Base-by-base conservation (phyloP, 2,113 vertebrate genomes). In the Siniperca knerii region DNA sequence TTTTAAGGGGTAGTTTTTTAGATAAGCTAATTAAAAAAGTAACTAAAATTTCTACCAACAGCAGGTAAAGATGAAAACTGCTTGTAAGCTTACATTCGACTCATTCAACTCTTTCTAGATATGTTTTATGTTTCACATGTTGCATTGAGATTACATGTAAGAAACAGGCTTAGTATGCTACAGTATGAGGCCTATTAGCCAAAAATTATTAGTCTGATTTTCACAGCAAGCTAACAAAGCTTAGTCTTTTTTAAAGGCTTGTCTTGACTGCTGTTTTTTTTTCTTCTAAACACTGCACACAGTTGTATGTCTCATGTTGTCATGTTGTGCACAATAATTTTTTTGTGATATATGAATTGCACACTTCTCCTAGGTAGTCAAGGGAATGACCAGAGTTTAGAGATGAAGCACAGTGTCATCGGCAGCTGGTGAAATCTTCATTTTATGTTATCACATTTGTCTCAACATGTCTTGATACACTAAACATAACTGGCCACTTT, bases 331-430 rank as follows among this genome's bases (percentile, higher is more conserved):
- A 90, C 83, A 84, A 82, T 87, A 33, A 33, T 86, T 82, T 50
- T 85, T 23, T 60, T 54, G 33, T 73, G 12, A 76, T 77, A 40
- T 73, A 77, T 57, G 21, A 81, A 81, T 83, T 73, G 81, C 88
- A 87, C 88, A 90, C 61, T 79, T 84, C 25, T 87, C 46, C 12
- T 78, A 81, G 85, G 84, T 87, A 79, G 75, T 57, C 76, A 84
- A 92, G 81, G 85, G 81, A 90, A 84, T 29, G 61, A 68, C 68
- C 78, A 54, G 52, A 46, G 58, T 71, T 82, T 72, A 37, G 40
- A 81, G 67, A 82, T 74, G 33, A 82, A 90, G 77, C 85, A 90
- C 78, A 72, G 74, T 33, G 77, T 81, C 69, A 48, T 79, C 61
- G 81, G 40, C 73, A 86, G 71, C 81, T 54, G 65, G 48, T 37